Base-by-base conservation (phyloP, 92 coral and sea anemone genomes). In the Epizoanthus ramosus region DNA sequence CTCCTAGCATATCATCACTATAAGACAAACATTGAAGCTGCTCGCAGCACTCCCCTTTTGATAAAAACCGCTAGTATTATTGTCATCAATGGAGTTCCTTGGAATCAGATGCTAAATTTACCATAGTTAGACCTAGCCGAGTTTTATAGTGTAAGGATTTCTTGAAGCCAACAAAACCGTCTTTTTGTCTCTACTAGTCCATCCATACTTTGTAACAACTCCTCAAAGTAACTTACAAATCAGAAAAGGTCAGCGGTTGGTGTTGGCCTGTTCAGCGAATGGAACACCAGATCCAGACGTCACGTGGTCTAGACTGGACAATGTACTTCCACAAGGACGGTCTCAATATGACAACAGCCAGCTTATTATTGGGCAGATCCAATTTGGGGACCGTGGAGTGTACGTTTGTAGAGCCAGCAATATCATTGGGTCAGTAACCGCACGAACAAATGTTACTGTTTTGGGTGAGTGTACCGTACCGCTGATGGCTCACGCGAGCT, bases 351-450 rank as follows among this genome's bases (percentile, higher is more conserved):
- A 5, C 25, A 0, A 18, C 19, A 33, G 33, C 17, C 56, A 41
- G 52, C 16, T 71, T 15, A 71, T 17, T 39, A 71, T 71, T 3
- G 58, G 33, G 3, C 54, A 39, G 52, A 22, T 63, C 28, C 31
- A 63, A 12, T 63, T 63, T 63, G 28, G 13, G 5, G 68, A 63
- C 68, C 23, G 31, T n/a, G 68, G 68, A 63, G 22, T 22, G 68
- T 63, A 63, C 24, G 68, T 21, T 63, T 63, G 68, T 31, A 63
- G 68, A 63, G 68, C 68, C 68, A 18, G 68, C 68, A 63, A 63
- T 22, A 63, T 63, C 9, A 63, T 63, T 19, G 68, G 68, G 68
- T 63, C 68, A 63, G 68, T 63, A 31, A 63, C 68, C n/a, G 10
- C 68, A 63, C 23, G 25, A 63, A 22, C 68, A 63, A 63, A 22